Conservation (phyloP, 1,140 invertebrate genomes). For the Penaeus indicus region DNA sequence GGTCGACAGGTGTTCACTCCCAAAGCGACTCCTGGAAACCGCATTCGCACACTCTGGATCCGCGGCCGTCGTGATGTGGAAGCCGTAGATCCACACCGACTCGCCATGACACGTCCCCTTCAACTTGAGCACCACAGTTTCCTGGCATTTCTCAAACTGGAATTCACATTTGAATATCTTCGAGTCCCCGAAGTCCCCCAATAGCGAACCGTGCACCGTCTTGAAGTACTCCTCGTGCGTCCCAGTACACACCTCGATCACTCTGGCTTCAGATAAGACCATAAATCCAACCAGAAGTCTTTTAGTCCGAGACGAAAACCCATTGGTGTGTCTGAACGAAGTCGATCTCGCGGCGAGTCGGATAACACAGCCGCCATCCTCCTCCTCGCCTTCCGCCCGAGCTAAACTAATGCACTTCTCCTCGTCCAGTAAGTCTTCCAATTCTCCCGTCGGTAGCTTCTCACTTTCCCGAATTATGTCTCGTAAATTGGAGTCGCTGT, state of each 20-base stretch:
- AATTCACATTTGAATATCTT: not conserved
- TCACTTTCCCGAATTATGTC: not conserved
- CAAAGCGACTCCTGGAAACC: not conserved
- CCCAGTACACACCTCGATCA: slow-evolving; percentile 1
- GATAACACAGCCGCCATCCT: not conserved
- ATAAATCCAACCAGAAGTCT: not conserved
- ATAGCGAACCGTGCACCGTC: not conserved
- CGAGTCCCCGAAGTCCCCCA: slow-evolving; percentile 6
- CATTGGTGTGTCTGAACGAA: not conserved
- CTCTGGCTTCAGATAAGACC: not conserved
- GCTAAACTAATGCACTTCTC: not conserved
- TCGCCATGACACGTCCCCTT: not conserved
- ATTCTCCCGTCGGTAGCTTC: not conserved
- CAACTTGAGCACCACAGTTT: not conserved
- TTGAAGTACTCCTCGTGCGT: not conserved
- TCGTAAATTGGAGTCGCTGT: not conserved
- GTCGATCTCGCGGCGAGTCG: not conserved
- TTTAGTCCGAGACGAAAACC: not conserved
- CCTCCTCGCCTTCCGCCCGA: not conserved
- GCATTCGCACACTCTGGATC: not conserved
- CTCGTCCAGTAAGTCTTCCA: slow-evolving; percentile 6
- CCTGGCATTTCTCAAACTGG: not conserved
- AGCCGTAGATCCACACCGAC: slow-evolving; percentile 1
- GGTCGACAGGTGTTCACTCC: not conserved
- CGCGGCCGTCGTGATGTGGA: not conserved